Percentiles rank a stretch among this genome's conserved stretches.
These are phyloP conservation scores for Drosophila rellima DNA, from an alignment of 2,888 invertebrate genomes.

Conservation along the genomic window DNA sequence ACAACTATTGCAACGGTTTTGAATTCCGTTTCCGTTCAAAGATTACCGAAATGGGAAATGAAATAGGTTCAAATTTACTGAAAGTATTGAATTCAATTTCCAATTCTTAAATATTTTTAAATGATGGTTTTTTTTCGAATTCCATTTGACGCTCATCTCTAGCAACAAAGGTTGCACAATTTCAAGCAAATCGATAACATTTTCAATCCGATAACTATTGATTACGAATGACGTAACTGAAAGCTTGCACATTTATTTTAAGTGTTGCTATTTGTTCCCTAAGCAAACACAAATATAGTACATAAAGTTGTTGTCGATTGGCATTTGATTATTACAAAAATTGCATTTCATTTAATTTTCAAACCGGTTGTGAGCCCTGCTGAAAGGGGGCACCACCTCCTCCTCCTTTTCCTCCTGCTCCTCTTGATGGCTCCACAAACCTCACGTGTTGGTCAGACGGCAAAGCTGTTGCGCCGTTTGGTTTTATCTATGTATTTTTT, in stretches of 20 bases:
- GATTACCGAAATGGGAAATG: constrained; percentile 2
- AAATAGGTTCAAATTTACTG: neutral
- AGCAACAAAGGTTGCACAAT: neutral
- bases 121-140: neutral
- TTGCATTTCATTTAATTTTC: constrained; percentile 31
- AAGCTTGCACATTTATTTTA: neutral
- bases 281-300: neutral
- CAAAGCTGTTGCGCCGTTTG: constrained; percentile 30
- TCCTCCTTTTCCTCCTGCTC: neutral
- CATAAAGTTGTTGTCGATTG: constrained; percentile 9
- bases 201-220: constrained; percentile 4
- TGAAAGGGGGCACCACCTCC: neutral
- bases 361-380: constrained; percentile 19
- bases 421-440: neutral
- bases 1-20: neutral
- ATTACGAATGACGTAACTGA: constrained; percentile 3
- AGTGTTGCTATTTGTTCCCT: constrained; percentile 1
- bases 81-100: neutral
- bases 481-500: constrained; percentile 27
- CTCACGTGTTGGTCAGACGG: constrained; percentile 3
- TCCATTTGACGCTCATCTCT: neutral
- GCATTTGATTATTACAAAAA: constrained; percentile 20
- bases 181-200: constrained; percentile 5
- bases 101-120: neutral
- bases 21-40: constrained; percentile 4